Conservation (phyloP, 1,140 invertebrate species). For the Anastrepha obliqua region DNA sequence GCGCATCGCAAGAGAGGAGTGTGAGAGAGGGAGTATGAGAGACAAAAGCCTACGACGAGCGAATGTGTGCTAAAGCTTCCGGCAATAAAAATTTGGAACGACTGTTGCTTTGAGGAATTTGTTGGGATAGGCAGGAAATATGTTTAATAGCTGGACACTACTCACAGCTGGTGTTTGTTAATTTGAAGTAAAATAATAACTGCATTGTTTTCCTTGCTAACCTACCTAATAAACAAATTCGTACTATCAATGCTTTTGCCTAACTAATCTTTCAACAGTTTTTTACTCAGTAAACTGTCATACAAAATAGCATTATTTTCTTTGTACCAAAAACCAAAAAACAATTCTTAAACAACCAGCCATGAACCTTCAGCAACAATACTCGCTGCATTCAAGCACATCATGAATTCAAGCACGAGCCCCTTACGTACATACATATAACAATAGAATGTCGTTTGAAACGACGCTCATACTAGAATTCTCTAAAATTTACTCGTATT, state of each 20-base stretch:
- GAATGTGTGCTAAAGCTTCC: not conserved
- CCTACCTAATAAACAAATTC: too few relatives aligned
- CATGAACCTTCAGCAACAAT: not conserved
- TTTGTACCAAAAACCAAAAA: too few relatives aligned
- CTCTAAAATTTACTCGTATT: constrained; percentile 14
- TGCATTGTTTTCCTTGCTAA: too few relatives aligned
- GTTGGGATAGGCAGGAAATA: constrained; percentile 36
- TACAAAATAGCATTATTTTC: too few relatives aligned
- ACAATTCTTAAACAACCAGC: not conserved
- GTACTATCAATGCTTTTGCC: too few relatives aligned
- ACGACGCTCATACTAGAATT: not conserved
- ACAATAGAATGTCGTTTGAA: not conserved
- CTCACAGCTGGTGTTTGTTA: too few relatives aligned
- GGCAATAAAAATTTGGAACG: not conserved
- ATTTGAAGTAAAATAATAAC: too few relatives aligned
- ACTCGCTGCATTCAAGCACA: not conserved
- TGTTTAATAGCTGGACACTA: not conserved
- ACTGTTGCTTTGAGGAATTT: constrained; percentile 32
- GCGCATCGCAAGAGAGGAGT: not conserved
- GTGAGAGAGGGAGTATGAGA: not conserved
- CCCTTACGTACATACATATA: not conserved
- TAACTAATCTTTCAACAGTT: too few relatives aligned
- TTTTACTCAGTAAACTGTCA: too few relatives aligned
- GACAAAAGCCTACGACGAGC: not conserved
- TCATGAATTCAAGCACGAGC: not conserved